phyloP scores from a whole-genome alignment of 37 sponge, comb jelly and placozoan species.

The Sycon ciliatum region DNA sequence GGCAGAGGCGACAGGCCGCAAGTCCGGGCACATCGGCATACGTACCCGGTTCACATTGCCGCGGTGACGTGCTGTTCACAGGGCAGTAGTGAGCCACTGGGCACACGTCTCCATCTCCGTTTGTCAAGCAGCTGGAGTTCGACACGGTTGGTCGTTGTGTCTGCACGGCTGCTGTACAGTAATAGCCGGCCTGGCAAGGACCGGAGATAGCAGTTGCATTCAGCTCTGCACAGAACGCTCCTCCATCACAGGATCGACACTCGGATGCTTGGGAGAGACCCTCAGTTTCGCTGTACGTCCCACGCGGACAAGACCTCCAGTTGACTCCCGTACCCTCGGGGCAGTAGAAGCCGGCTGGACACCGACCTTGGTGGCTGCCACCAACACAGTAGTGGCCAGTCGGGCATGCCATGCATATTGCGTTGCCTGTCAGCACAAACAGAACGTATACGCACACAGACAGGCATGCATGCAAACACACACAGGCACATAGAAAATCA shows the following conservation, averaged over 20 bases:
- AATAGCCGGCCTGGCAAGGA: conserved; percentile 31
- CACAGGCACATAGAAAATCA: too few species aligned
- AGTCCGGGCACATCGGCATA: conserved; percentile 19
- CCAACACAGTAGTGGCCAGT: conserved; percentile 25
- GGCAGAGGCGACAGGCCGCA: background rate
- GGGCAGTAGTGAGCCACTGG: conserved; percentile 12
- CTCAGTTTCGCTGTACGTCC: conserved; percentile 18
- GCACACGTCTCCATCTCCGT: conserved; percentile 18
- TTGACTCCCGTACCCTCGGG: conserved; percentile 14
- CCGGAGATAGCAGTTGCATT: conserved; percentile 15
- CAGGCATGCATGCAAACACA: too few species aligned
- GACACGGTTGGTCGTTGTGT: conserved; percentile 10
- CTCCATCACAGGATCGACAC: conserved; percentile 23
- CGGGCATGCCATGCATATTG: conserved; percentile 23
- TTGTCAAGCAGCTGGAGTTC: conserved; percentile 11
- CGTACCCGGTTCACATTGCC: conserved; percentile 16
- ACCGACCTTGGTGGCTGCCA: background rate
- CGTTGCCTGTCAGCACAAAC: too few species aligned
- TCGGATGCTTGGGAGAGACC: conserved; percentile 21
- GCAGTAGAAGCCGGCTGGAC: conserved; percentile 35
- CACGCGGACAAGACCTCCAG: conserved; percentile 11
- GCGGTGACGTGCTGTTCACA: background rate
- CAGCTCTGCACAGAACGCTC: conserved; percentile 23
- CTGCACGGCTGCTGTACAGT: conserved; percentile 25
- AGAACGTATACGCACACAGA: too few species aligned